Evolutionary conservation across 2,797 vertebrate species (phyloP).

Genomic region (Arnoldichthys spilopterus): DNA sequence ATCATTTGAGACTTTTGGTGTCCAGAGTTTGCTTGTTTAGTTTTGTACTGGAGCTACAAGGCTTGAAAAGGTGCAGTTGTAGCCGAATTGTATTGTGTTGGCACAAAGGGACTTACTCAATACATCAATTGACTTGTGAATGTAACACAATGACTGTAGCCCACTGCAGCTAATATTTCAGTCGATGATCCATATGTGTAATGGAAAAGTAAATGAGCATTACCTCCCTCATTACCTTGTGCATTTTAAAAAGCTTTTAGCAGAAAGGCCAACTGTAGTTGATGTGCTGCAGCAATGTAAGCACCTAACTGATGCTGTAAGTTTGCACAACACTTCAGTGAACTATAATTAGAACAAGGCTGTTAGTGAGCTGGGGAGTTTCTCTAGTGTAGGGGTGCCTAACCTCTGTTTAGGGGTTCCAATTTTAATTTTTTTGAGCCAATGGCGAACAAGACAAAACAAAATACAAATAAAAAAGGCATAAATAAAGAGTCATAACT

Average conservation of each 20-base stretch:
- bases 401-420: no score
- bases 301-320: conserved; percentile 16
- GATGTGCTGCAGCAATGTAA: conserved; percentile 18
- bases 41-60: not conserved
- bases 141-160: conserved; percentile 10
- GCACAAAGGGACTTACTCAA: not conserved
- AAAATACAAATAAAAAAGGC: no score
- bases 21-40: not conserved
- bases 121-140: not conserved
- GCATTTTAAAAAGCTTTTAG: conserved; percentile 29
- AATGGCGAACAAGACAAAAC: no score
- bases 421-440: no score
- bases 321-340: conserved; percentile 10
- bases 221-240: conserved; percentile 33
- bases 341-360: conserved; percentile 18
- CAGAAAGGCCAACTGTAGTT: conserved; percentile 4
- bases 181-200: conserved; percentile 39
- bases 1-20: not conserved
- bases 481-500: no score
- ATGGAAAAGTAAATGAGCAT: conserved; percentile 34
- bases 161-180: conserved; percentile 24
- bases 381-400: not conserved
- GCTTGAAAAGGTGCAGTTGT: not conserved
- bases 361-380: not conserved
- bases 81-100: not conserved